phyloP scores from a whole-genome alignment of 2,888 invertebrate genomes.

The Hipparchia sbordonii region DNA sequence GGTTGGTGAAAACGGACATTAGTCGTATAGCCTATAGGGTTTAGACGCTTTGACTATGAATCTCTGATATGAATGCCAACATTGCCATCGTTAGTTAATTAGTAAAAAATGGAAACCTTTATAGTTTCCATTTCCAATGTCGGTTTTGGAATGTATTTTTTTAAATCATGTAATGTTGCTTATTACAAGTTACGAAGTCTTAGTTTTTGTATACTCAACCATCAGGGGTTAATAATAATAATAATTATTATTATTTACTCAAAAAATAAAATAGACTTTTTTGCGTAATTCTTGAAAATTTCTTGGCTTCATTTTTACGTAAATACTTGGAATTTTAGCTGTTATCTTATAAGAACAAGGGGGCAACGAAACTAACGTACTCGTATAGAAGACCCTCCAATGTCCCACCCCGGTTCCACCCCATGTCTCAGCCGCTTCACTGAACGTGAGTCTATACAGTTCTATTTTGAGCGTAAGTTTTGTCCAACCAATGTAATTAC shows the following conservation, averaged over 20 bases:
- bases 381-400: constrained; percentile 39
- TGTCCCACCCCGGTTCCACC: constrained; percentile 28
- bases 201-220: no score
- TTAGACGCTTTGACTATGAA: not conserved
- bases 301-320: not conserved
- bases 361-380: constrained; percentile 25
- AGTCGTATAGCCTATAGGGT: no score
- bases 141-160: no score
- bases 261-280: not conserved
- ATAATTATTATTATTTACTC: no score
- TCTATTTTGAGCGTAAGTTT: constrained; percentile 40
- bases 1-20: no score
- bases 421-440: constrained; percentile 38
- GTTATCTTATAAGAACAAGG: constrained; percentile 22
- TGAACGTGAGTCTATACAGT: constrained; percentile 35
- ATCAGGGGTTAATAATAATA: no score
- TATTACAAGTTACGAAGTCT: no score
- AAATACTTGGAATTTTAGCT: not conserved
- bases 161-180: no score
- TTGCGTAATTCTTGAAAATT: not conserved
- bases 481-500: constrained; percentile 33
- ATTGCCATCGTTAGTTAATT: no score
- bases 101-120: no score
- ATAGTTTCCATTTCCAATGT: not conserved
- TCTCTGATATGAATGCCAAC: no score